phyloP scores from a whole-genome alignment of 2,797 vertebrate species.

The Hippoglossus hippoglossus region DNA sequence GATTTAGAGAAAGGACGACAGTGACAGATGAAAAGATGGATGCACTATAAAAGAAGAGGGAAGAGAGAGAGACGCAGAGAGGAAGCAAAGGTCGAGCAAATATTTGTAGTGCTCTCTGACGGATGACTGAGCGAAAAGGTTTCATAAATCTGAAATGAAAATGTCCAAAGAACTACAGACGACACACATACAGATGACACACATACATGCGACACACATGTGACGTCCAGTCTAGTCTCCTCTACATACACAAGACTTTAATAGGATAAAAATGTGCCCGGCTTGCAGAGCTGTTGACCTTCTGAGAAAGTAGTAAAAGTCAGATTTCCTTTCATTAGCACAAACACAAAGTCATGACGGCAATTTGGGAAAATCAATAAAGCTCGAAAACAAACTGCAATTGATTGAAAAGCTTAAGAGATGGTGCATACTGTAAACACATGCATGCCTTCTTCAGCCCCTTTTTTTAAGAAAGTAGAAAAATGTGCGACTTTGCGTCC shows the following conservation, averaged over 20 bases:
- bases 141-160: conserved; percentile 49
- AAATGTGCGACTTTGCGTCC: conserved; percentile 24
- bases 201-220: conserved; percentile 31
- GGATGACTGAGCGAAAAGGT: conserved; percentile 38
- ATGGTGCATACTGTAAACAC: conserved; percentile 27
- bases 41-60: not conserved
- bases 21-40: not conserved
- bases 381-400: conserved; percentile 60
- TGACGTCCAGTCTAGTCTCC: too few relatives aligned
- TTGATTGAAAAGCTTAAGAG: conserved; percentile 54
- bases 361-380: conserved; percentile 65
- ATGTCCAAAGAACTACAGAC: conserved; percentile 4
- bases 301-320: conserved; percentile 33
- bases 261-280: conserved; percentile 10
- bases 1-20: conserved; percentile 62
- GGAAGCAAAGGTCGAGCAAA: not conserved
- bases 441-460: conserved; percentile 18
- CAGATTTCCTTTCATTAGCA: conserved; percentile 59
- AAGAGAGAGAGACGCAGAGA: conserved; percentile 7
- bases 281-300: conserved; percentile 39
- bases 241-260: not conserved
- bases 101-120: conserved; percentile 27
- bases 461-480: conserved; percentile 20
- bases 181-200: conserved; percentile 30
- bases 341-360: conserved; percentile 58